Percentiles rank a stretch among this genome's conserved stretches.
phyloP scores from a whole-genome alignment of 1,140 invertebrate genomes.

The Neoseiulus cucumeris region DNA sequence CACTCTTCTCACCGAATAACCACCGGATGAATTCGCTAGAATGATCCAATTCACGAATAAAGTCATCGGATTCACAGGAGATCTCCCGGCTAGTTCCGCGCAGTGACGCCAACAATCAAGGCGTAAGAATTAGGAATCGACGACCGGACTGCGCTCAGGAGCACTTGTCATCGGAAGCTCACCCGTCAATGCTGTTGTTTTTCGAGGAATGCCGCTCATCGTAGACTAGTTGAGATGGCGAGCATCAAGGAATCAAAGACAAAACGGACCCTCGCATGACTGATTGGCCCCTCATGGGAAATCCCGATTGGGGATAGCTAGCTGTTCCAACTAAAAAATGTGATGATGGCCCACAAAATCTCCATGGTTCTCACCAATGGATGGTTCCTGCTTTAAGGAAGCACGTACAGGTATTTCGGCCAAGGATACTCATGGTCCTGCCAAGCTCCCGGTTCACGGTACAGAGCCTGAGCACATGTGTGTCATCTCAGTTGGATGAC shows the following conservation, averaged over 20 bases:
- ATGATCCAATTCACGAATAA: no score
- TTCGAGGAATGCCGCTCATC: background rate
- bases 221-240: background rate
- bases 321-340: conserved; percentile 27
- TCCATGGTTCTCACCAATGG: conserved; percentile 29
- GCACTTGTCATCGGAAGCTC: no score
- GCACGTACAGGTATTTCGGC: conserved; percentile 19
- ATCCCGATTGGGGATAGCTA: conserved; percentile 39
- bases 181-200: no score
- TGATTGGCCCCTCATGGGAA: conserved; percentile 72
- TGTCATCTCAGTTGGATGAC: conserved; percentile 77
- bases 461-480: conserved; percentile 48
- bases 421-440: conserved; percentile 54
- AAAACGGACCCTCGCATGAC: conserved; percentile 62
- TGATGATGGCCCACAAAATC: conserved; percentile 30
- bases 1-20: no score
- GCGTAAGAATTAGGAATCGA: no score
- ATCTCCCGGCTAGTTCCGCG: no score
- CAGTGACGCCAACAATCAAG: no score
- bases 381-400: conserved; percentile 26
- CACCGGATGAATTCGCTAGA: no score
- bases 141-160: no score
- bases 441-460: conserved; percentile 73
- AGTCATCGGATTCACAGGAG: no score
- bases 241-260: background rate